Base-by-base conservation (phyloP, 2,888 invertebrate species). In the Odontocolon sp. region DNA sequence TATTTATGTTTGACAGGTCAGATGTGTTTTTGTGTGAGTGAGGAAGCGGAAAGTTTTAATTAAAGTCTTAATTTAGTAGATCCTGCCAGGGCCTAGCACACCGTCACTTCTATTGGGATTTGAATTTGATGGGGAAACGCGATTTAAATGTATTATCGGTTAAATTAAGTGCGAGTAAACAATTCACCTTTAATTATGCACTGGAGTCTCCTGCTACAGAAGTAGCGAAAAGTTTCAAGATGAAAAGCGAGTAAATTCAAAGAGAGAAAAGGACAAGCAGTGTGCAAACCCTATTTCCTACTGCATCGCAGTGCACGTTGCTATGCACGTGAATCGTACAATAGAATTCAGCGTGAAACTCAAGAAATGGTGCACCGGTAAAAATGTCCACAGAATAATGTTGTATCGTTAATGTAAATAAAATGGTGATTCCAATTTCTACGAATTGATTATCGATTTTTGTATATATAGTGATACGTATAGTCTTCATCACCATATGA, bases 91-190 rank as follows among this genome's bases (percentile, higher is more conserved):
- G 28, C 50, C 33, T 45, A 9, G 36, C 28, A 18, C 18, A 54
- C 42, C 36, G 11, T 18, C 45, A 31, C 28, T 23, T 14, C 40
- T 26, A 47, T 16, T 59, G 42, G 33, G 63, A 69, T 64, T 75
- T 64, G 45, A 52, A 69, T 64, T 64, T 64, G 50, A 42, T 23
- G 69, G 31, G 52, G 36, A 52, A 69, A 45, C 42, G 64, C 59
- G 64, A 75, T 75, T 64, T 70, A 69, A 75, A 75, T 75, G 59
- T 70, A 69, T 74, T 74, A 74, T 68, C 74, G 56, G 68, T 28
- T 68, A 61, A 74, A 74, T 74, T 74, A 74, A 63, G 61, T 31
- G 52, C 59, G 68, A 63, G 74, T 74, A 68, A 74, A 68, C 74
- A 74, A 74, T 74, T 61, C 67, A 67, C 33, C 50, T 64, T 72